Percentiles rank a stretch among this genome's conserved stretches.
These are phyloP conservation scores for Saccostrea echinata DNA, from an alignment of 1,140 invertebrate genomes.

Conservation along the genomic window DNA sequence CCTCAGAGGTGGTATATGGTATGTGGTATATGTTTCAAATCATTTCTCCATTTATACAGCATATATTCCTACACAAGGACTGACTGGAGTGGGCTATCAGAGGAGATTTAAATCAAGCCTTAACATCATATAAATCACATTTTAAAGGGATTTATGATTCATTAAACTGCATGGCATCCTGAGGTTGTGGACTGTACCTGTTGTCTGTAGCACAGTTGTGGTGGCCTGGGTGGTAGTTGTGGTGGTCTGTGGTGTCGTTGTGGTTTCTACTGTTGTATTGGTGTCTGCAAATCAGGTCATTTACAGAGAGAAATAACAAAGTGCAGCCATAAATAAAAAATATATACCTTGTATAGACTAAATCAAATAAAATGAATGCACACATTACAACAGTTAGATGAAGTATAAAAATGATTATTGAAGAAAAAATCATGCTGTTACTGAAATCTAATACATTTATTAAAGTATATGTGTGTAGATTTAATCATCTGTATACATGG, in stretches of 20 bases:
- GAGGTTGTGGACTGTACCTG: slow-evolving; percentile 31
- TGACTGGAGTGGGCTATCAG: too few relatives aligned
- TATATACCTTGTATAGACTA: background rate
- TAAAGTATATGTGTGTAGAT: too few relatives aligned
- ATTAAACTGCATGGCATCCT: background rate
- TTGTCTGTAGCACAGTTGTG: background rate
- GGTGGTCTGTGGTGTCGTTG: background rate
- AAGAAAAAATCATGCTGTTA: background rate
- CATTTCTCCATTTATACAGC: too few relatives aligned
- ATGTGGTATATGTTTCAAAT: too few relatives aligned
- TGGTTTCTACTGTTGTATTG: background rate
- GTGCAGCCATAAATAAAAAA: background rate
- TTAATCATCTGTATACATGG: too few relatives aligned
- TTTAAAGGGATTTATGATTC: too few relatives aligned
- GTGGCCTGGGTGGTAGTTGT: background rate
- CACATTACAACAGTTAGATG: background rate
- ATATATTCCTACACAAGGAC: too few relatives aligned
- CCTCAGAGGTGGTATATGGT: too few relatives aligned
- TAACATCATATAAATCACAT: too few relatives aligned
- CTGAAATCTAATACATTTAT: too few relatives aligned
- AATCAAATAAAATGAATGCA: background rate
- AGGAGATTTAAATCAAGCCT: too few relatives aligned
- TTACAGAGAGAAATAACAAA: background rate
- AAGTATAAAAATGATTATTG: background rate
- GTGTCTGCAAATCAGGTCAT: slow-evolving; percentile 12